These are phyloP conservation scores for Ericerus pela DNA, from an alignment of 1,140 invertebrate genomes.

Conservation along the genomic window DNA sequence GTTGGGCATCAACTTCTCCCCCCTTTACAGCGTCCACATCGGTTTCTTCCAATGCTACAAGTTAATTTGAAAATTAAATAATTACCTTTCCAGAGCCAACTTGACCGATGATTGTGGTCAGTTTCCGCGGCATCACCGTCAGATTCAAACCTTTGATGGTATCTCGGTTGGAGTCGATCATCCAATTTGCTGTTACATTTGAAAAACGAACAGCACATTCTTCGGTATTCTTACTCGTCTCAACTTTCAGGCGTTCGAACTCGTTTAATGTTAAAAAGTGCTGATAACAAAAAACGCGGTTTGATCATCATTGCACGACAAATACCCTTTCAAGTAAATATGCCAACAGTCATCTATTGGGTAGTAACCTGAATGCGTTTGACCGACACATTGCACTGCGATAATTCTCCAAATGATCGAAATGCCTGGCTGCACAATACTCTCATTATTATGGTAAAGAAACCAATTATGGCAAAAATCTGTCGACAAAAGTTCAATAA, in stretches of 20 bases:
- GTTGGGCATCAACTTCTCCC: too few relatives aligned
- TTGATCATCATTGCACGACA: too few relatives aligned
- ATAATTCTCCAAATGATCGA: constrained; percentile 45
- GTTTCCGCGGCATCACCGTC: constrained; percentile 42
- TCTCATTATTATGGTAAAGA: constrained; percentile 45
- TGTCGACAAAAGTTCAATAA: too few relatives aligned
- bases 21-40: too few relatives aligned
- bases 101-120: constrained; percentile 6
- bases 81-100: constrained; percentile 29
- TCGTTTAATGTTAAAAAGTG: neutral
- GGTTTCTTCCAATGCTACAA: too few relatives aligned
- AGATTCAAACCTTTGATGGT: constrained; percentile 48
- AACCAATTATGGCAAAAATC: constrained; percentile 47
- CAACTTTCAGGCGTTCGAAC: neutral
- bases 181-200: neutral
- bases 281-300: neutral
- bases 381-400: constrained; percentile 43
- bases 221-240: neutral
- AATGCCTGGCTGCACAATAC: constrained; percentile 55
- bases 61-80: too few relatives aligned
- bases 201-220: neutral
- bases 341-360: too few relatives aligned
- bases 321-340: too few relatives aligned
- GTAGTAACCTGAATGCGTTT: constrained; percentile 35
- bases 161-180: constrained; percentile 27